phyloP scores from a whole-genome alignment of 2,797 vertebrate species.

The Spatula clypeata region DNA sequence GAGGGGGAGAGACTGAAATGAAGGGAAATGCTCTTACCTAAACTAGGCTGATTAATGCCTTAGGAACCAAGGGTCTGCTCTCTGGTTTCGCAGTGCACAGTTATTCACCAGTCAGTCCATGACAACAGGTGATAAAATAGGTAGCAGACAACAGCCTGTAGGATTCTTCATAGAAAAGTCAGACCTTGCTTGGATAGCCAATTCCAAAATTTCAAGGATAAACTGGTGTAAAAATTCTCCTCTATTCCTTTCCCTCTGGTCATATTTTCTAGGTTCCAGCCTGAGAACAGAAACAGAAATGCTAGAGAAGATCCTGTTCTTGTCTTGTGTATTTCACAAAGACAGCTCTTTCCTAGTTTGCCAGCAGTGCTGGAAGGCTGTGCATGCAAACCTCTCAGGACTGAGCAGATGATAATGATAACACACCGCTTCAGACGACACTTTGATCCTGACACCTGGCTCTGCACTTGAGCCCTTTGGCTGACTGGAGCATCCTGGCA shows the following conservation, averaged over 20 bases:
- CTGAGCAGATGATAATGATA: not conserved
- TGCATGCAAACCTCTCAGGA: not conserved
- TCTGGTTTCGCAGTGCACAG: not conserved
- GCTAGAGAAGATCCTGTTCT: not conserved
- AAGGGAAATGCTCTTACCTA: conserved; percentile 51
- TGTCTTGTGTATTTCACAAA: not conserved
- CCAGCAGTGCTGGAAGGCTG: not conserved
- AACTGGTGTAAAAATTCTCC: not conserved
- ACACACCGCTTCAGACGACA: accelerated
- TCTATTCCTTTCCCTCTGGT: not conserved
- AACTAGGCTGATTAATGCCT: conserved; percentile 44
- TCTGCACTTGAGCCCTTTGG: not conserved
- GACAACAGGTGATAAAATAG: conserved; percentile 57
- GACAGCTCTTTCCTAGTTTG: not conserved
- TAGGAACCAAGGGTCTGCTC: conserved; percentile 19
- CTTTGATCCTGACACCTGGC: conserved; percentile 39
- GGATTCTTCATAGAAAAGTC: conserved; percentile 28
- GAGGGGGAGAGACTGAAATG: conserved; percentile 10
- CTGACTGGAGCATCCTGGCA: conserved; percentile 1
- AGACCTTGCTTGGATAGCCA: not conserved
- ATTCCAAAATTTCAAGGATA: conserved; percentile 2
- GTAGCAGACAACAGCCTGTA: not conserved
- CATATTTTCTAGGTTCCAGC: not conserved
- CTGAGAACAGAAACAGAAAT: conserved; percentile 6
- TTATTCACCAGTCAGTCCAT: conserved; percentile 14